Evolutionary conservation across 2,797 vertebrate genomes (phyloP).

Genomic region (Ptychadena robeensis): DNA sequence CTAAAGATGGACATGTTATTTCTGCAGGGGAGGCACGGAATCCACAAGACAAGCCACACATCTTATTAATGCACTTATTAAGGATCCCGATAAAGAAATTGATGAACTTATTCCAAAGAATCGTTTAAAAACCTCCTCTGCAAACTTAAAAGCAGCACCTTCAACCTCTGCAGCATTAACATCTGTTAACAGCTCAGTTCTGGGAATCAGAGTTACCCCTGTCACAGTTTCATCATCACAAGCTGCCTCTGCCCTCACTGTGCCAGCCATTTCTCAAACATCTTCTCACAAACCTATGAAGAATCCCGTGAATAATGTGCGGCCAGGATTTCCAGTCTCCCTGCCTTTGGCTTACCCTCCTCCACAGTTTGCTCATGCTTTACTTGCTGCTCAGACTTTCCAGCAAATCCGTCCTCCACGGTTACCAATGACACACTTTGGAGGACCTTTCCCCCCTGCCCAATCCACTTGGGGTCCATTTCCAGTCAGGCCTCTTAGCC

Average conservation of each 20-base stretch:
- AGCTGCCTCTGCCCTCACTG: constrained; percentile 74
- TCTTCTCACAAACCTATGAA: constrained; percentile 79
- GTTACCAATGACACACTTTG: constrained; percentile 83
- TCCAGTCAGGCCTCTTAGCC: constrained; percentile 80
- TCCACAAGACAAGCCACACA: constrained; percentile 82
- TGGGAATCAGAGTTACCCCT: constrained; percentile 79
- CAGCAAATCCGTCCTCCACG: constrained; percentile 83
- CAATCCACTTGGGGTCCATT: constrained; percentile 83
- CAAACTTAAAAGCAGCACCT: constrained; percentile 76
- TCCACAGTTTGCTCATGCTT: constrained; percentile 82
- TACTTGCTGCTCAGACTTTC: constrained; percentile 83
- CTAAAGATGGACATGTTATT: neutral
- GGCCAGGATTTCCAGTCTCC: constrained; percentile 81
- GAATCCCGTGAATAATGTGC: constrained; percentile 79
- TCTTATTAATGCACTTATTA: constrained; percentile 81
- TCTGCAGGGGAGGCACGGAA: constrained; percentile 79
- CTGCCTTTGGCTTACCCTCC: constrained; percentile 80
- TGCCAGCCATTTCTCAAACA: constrained; percentile 78
- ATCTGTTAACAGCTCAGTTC: constrained; percentile 74
- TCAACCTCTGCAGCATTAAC: constrained; percentile 73
- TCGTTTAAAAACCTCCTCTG: constrained; percentile 79
- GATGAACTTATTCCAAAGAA: constrained; percentile 85
- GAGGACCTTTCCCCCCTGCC: constrained; percentile 81
- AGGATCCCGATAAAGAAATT: constrained; percentile 83
- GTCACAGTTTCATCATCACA: constrained; percentile 79